Percentiles rank a stretch among this genome's conserved stretches.
These are phyloP conservation scores for Himantopus leucocephalus DNA, from an alignment of 2,113 vertebrate genomes.

Conservation along the genomic window DNA sequence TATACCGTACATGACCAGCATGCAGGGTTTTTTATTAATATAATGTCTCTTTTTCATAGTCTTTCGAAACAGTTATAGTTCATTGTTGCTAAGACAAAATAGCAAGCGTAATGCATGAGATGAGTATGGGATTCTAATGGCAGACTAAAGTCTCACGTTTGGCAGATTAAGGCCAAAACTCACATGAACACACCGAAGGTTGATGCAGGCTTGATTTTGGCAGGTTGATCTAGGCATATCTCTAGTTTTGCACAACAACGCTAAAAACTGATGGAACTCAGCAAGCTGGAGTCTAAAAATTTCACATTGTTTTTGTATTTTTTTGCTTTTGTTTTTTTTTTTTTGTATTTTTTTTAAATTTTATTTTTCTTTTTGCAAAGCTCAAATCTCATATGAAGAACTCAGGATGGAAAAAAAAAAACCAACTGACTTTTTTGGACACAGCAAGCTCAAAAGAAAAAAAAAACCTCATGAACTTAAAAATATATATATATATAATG, in stretches of 20 bases:
- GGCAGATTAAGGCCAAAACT: constrained; percentile 82
- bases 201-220: constrained; percentile 83
- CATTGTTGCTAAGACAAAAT: constrained; percentile 90
- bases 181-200: constrained; percentile 80
- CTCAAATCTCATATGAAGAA: constrained; percentile 83
- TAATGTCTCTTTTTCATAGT: constrained; percentile 86
- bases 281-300: constrained; percentile 79
- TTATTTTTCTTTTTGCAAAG: constrained; percentile 75
- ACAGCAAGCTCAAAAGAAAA: constrained; percentile 82
- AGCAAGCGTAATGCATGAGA: constrained; percentile 95
- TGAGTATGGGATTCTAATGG: constrained; percentile 88
- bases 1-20: constrained; percentile 99
- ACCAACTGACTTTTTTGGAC: constrained; percentile 66
- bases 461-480: constrained; percentile 71
- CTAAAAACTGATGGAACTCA: constrained; percentile 84
- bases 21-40: constrained; percentile 94
- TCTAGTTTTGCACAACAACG: constrained; percentile 81
- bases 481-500: constrained; percentile 71
- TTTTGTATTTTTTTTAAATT: neutral
- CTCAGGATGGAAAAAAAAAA: constrained; percentile 71
- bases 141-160: constrained; percentile 88
- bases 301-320: constrained; percentile 65
- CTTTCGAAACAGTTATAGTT: constrained; percentile 87
- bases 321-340: neutral
- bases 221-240: constrained; percentile 80